These are phyloP conservation scores for Murina feae DNA, from an alignment of 2,113 vertebrate species.

Conservation along the genomic window DNA sequence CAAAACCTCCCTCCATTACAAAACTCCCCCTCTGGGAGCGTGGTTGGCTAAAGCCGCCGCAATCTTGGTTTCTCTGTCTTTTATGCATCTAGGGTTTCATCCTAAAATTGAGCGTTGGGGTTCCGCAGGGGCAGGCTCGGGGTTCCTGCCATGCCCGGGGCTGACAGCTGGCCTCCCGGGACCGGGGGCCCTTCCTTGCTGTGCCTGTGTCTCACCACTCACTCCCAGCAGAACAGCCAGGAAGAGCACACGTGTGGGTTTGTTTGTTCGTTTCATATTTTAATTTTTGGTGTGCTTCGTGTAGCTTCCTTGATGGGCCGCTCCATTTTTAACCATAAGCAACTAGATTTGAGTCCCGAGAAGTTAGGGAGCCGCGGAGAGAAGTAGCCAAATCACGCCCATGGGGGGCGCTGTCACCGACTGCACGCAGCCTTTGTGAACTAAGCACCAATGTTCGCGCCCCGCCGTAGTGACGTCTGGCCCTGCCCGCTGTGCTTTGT, in stretches of 20 bases:
- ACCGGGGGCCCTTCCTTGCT: not conserved
- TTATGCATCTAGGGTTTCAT: conserved; percentile 42
- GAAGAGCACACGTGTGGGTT: not conserved
- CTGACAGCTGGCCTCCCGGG: not conserved
- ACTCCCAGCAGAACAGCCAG: not conserved
- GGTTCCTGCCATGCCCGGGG: not conserved
- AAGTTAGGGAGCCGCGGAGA: not conserved
- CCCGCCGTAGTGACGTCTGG: fast-evolving
- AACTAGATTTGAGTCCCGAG: not conserved
- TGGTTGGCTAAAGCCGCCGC: not conserved
- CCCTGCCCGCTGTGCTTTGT: fast-evolving
- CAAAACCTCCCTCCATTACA: conserved; percentile 66
- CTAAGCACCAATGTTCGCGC: fast-evolving
- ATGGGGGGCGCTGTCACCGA: fast-evolving
- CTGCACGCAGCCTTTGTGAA: fast-evolving
- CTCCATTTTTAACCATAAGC: not conserved
- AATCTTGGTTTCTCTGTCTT: conserved; percentile 20
- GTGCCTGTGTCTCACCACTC: not conserved
- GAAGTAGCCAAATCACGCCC: not conserved
- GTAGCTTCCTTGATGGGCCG: not conserved
- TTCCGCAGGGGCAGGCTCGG: not conserved
- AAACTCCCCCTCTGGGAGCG: conserved; percentile 21
- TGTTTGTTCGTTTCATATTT: not conserved
- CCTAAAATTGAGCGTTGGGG: not conserved
- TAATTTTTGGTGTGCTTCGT: not conserved